phyloP scores from a whole-genome alignment of 2,113 vertebrate species.

The Brachyhypopomus occidentalis region DNA sequence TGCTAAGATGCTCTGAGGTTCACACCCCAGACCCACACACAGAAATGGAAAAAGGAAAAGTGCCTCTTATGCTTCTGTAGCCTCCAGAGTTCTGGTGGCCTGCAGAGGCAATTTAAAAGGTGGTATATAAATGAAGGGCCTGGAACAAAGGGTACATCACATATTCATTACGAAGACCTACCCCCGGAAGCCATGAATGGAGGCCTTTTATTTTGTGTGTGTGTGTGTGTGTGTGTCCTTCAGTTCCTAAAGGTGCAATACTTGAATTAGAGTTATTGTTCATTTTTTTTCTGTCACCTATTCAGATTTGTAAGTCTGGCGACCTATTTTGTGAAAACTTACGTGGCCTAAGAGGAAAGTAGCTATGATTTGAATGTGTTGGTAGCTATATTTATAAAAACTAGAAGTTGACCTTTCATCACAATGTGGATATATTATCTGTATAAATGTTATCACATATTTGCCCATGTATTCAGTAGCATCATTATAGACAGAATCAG shows the following conservation, averaged over 20 bases:
- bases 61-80: background rate
- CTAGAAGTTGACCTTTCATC: too few relatives aligned
- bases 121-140: background rate
- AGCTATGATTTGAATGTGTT: background rate
- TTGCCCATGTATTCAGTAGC: background rate
- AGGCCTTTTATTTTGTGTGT: background rate
- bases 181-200: background rate
- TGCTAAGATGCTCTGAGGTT: slow-evolving; percentile 7
- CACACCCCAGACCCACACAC: background rate
- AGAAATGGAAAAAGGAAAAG: slow-evolving; percentile 4
- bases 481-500: background rate
- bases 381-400: too few relatives aligned
- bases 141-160: background rate
- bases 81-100: background rate
- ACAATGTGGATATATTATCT: background rate
- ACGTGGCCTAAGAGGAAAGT: background rate
- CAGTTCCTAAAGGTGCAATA: background rate
- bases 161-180: background rate
- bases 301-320: background rate
- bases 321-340: background rate
- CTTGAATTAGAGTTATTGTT: background rate
- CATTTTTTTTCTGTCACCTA: background rate
- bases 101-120: background rate
- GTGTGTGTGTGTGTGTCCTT: too few relatives aligned
- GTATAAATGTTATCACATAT: background rate